A percentile compares a stretch with the other conserved stretches of the same genome.
These are phyloP conservation scores for Cyclophora albipunctata DNA, from an alignment of 2,888 invertebrate species.

Conservation along the genomic window DNA sequence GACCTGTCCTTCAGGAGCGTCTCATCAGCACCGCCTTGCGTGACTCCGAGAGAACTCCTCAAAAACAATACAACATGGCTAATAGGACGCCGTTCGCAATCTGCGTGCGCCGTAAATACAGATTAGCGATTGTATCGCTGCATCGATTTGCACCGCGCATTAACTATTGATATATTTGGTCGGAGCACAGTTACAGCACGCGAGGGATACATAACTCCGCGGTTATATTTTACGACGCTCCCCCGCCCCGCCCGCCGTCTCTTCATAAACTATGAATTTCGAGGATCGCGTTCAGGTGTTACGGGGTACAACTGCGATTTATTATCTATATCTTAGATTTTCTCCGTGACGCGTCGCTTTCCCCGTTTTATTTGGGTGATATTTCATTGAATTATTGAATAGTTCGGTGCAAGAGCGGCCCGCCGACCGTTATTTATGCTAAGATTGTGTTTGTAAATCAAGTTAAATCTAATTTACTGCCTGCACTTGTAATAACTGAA, in stretches of 20 bases:
- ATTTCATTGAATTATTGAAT: conserved; percentile 53
- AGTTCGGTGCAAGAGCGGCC: conserved; percentile 5
- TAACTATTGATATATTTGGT: conserved; percentile 58
- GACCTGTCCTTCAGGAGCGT: too few species aligned
- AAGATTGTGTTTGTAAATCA: background rate
- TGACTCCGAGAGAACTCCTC: too few species aligned
- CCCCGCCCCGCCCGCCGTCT: conserved; percentile 24
- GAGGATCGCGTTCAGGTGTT: conserved; percentile 67
- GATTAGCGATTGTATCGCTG: conserved; percentile 40
- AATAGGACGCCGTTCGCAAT: conserved; percentile 7
- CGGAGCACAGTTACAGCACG: conserved; percentile 29
- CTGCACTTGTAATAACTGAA: conserved; percentile 1
- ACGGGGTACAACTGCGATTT: conserved; percentile 57
- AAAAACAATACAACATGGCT: too few species aligned
- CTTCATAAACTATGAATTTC: conserved; percentile 67
- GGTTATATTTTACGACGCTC: conserved; percentile 44
- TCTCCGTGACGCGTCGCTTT: conserved; percentile 27
- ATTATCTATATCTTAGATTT: conserved; percentile 45
- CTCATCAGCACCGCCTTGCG: too few species aligned
- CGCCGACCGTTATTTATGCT: conserved; percentile 1
- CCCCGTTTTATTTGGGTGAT: conserved; percentile 40
- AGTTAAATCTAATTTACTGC: conserved; percentile 10
- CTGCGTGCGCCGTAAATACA: conserved; percentile 38
- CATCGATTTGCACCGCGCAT: conserved; percentile 59
- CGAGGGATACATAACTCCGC: conserved; percentile 53